A percentile compares a stretch with the other conserved stretches of the same genome.
phyloP scores from a whole-genome alignment of 2,797 vertebrate genomes.

The Clamator glandarius region DNA sequence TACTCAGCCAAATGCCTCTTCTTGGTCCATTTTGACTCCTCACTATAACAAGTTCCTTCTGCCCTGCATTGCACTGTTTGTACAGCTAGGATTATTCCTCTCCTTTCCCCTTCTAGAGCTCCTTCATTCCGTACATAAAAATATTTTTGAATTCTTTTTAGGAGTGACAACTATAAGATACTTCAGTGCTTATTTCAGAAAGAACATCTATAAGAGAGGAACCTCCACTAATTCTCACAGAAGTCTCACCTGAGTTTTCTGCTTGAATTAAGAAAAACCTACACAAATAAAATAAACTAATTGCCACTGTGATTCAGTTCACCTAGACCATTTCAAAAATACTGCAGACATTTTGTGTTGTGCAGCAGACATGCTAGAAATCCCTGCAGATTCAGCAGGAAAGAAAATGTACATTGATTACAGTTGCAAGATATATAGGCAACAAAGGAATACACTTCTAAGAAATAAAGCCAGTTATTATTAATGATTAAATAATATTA shows the following conservation, averaged over 20 bases:
- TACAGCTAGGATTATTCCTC: neutral
- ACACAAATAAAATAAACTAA: neutral
- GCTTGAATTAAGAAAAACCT: neutral
- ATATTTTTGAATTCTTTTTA: neutral
- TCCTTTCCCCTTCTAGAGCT: neutral
- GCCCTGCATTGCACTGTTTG: neutral
- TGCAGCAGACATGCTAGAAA: neutral
- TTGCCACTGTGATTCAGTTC: neutral
- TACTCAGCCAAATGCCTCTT: rapidly evolving
- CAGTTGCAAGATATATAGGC: neutral
- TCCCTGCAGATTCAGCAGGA: neutral
- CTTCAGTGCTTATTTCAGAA: neutral
- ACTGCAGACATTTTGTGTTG: neutral
- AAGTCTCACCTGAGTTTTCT: neutral
- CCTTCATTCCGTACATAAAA: neutral
- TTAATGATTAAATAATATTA: neutral
- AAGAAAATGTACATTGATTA: neutral
- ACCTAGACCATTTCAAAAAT: neutral
- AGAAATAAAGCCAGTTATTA: neutral
- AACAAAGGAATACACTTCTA: neutral
- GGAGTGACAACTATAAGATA: too few species aligned
- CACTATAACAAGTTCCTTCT: neutral
- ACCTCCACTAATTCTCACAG: rapidly evolving
- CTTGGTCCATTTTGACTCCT: neutral
- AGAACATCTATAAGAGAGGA: neutral